A percentile compares a stretch with the other conserved stretches of the same genome.
Conservation (phyloP, 2,888 invertebrate genomes). For the Drosophila peninsularis region DNA sequence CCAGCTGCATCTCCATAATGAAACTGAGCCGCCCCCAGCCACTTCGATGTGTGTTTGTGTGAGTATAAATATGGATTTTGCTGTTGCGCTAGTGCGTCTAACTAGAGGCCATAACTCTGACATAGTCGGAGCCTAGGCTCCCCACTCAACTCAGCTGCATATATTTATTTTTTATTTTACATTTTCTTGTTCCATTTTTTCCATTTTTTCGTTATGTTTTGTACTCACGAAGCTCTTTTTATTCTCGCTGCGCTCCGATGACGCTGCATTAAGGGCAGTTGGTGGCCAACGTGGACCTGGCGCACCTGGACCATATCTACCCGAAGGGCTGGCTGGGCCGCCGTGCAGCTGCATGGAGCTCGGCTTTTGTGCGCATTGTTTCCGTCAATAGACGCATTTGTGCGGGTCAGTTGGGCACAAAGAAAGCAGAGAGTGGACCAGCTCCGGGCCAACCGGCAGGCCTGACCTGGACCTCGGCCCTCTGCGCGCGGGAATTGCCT, state of each 20-base stretch:
- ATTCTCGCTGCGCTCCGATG: slow-evolving; percentile 61
- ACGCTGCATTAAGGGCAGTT: slow-evolving; percentile 59
- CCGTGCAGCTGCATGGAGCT: slow-evolving; percentile 24
- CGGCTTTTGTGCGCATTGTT: slow-evolving; percentile 75
- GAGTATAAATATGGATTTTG: slow-evolving; percentile 61
- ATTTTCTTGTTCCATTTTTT: slow-evolving; percentile 20
- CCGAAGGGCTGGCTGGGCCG: not conserved
- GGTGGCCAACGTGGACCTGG: slow-evolving; percentile 31
- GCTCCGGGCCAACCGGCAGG: slow-evolving; percentile 29
- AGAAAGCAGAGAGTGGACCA: slow-evolving; percentile 48
- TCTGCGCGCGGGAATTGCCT: not conserved
- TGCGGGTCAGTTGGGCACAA: slow-evolving; percentile 76
- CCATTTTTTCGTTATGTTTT: slow-evolving; percentile 17
- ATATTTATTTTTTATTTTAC: slow-evolving; percentile 26
- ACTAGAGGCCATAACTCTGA: slow-evolving; percentile 53
- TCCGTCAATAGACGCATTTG: slow-evolving; percentile 78
- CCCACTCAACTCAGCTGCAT: slow-evolving; percentile 11
- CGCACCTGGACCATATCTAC: slow-evolving; percentile 45
- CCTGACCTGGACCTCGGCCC: not conserved
- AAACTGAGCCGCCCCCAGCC: slow-evolving; percentile 29
- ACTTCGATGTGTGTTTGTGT: not conserved
- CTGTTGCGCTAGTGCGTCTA: slow-evolving; percentile 53
- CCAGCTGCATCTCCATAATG: slow-evolving; percentile 41
- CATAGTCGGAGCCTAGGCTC: slow-evolving; percentile 10
- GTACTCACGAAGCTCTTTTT: slow-evolving; percentile 57